Conservation (phyloP, 2,797 vertebrate species). For the Benthosema pterotum region DNA sequence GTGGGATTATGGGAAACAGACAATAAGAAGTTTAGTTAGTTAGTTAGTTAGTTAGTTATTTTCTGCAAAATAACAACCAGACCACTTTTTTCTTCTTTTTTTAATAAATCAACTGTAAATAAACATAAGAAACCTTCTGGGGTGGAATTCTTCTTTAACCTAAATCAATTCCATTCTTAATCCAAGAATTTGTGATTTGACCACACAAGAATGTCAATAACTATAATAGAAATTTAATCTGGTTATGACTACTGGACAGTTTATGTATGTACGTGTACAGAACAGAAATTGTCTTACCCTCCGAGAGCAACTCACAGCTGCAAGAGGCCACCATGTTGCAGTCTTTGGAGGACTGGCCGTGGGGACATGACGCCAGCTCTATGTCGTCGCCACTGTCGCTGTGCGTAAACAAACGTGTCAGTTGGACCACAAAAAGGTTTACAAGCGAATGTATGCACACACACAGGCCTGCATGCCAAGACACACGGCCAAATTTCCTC, state of each 20-base stretch:
- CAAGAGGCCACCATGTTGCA: slow-evolving; percentile 87
- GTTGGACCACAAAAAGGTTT: slow-evolving; percentile 43
- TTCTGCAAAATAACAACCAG: too few species aligned
- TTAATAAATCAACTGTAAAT: too few species aligned
- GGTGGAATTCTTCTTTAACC: too few species aligned
- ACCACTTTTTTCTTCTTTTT: too few species aligned
- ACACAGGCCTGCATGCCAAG: slow-evolving; percentile 37
- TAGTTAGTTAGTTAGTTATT: too few species aligned
- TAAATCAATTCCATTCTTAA: too few species aligned
- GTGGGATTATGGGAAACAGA: too few species aligned
- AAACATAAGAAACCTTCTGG: too few species aligned
- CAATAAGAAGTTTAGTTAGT: too few species aligned
- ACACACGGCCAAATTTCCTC: slow-evolving; percentile 34
- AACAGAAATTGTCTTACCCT: slow-evolving; percentile 78
- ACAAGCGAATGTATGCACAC: slow-evolving; percentile 20
- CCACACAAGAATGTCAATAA: too few species aligned
- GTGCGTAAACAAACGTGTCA: slow-evolving; percentile 62
- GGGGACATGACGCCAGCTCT: slow-evolving; percentile 89
- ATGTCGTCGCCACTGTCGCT: slow-evolving; percentile 96
- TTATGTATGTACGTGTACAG: slow-evolving; percentile 1
- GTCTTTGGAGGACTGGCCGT: slow-evolving; percentile 83
- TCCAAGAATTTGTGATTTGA: too few species aligned
- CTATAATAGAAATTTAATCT: too few species aligned
- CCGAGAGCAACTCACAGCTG: slow-evolving; percentile 93
- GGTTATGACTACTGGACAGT: background rate